Evolutionary conservation across 1,140 invertebrate species (phyloP).

Genomic region (Zophobas morio): DNA sequence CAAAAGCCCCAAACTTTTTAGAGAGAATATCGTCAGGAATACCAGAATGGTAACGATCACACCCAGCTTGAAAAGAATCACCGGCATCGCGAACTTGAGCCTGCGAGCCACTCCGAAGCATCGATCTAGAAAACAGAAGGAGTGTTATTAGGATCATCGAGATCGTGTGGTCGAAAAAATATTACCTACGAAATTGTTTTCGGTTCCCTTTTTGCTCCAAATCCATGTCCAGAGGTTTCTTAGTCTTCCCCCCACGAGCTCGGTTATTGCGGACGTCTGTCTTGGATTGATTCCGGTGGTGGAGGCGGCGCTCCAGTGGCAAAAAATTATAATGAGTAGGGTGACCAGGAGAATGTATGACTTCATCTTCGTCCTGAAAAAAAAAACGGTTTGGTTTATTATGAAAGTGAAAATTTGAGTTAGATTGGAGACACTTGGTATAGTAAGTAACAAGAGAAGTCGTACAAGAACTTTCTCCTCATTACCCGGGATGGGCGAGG

Average conservation of each 20-base stretch:
- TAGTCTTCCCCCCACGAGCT: constrained; percentile 19
- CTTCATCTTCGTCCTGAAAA: constrained; percentile 27
- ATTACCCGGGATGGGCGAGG: constrained; percentile 6
- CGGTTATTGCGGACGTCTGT: neutral
- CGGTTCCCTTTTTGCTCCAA: neutral
- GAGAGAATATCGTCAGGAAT: constrained; percentile 60
- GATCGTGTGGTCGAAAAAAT: neutral
- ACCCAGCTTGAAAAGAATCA: constrained; percentile 60
- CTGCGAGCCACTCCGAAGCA: constrained; percentile 60
- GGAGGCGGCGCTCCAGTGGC: constrained; percentile 41
- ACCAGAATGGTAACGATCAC: constrained; percentile 61
- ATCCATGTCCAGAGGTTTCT: constrained; percentile 29
- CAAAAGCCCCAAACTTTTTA: constrained; percentile 64
- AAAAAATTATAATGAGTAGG: constrained; percentile 31
- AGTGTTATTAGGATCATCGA: neutral
- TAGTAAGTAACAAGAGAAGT: neutral
- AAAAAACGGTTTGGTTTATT: neutral
- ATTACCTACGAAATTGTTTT: constrained; percentile 29
- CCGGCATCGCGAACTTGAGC: constrained; percentile 57
- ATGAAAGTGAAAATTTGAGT: constrained; percentile 4
- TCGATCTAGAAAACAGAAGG: constrained; percentile 52
- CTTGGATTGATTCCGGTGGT: constrained; percentile 15
- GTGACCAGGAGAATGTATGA: constrained; percentile 36
- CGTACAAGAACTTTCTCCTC: constrained; percentile 8
- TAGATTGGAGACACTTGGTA: neutral